Conservation (phyloP, 2,888 invertebrate species). For the Mallateleia sp. region DNA sequence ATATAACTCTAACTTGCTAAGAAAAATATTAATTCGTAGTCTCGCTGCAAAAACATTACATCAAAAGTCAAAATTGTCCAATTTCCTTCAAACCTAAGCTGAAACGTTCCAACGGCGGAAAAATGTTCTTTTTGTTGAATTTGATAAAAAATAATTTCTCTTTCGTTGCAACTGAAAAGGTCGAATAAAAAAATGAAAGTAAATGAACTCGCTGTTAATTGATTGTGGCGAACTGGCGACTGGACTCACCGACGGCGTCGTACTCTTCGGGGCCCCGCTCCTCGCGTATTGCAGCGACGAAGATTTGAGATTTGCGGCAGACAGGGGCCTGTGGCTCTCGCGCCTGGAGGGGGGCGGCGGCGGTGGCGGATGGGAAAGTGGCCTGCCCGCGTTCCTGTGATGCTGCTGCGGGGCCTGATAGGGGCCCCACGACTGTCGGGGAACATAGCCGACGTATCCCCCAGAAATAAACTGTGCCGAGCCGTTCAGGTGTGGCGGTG, state of each 20-base stretch:
- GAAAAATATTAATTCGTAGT: too few relatives aligned
- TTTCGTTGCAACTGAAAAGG: too few relatives aligned
- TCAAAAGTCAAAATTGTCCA: too few relatives aligned
- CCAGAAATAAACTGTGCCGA: constrained; percentile 90
- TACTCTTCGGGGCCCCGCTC: constrained; percentile 83
- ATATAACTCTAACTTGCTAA: too few relatives aligned
- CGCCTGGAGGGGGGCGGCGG: constrained; percentile 86
- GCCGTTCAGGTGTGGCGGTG: constrained; percentile 89
- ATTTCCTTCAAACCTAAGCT: too few relatives aligned
- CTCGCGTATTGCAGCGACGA: constrained; percentile 84
- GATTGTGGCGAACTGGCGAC: too few relatives aligned
- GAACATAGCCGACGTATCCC: constrained; percentile 91
- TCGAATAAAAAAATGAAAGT: too few relatives aligned
- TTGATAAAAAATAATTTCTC: too few relatives aligned
- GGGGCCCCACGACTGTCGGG: constrained; percentile 90
- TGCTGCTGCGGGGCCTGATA: constrained; percentile 86
- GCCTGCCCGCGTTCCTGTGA: constrained; percentile 82
- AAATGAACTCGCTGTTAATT: too few relatives aligned
- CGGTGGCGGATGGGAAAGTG: constrained; percentile 87
- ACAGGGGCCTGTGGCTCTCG: constrained; percentile 83
- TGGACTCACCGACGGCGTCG: constrained; percentile 88
- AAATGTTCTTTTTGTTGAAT: too few relatives aligned
- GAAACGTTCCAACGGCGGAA: too few relatives aligned
- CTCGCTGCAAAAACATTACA: too few relatives aligned
- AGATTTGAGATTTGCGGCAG: constrained; percentile 81